Evolutionary conservation across 2,113 vertebrate genomes (phyloP).

Genomic region (Oenanthe oenanthe): DNA sequence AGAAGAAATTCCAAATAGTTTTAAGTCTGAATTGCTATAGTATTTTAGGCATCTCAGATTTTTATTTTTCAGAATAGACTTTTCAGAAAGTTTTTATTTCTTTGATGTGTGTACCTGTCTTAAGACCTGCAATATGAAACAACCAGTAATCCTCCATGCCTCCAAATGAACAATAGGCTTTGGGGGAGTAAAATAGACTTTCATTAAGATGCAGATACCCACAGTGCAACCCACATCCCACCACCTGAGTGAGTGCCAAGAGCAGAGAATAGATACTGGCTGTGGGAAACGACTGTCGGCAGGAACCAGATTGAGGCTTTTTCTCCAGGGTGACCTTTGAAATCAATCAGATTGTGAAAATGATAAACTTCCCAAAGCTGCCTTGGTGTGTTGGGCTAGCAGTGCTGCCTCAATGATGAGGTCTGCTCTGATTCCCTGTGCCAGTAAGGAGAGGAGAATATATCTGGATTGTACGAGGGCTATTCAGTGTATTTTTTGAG

Average conservation of each 20-base stretch:
- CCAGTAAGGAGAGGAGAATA: neutral
- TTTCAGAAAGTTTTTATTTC: neutral
- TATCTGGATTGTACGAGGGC: neutral
- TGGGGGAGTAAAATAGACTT: neutral
- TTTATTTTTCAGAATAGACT: neutral
- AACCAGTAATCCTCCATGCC: neutral
- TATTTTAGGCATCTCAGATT: neutral
- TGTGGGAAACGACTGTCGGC: neutral
- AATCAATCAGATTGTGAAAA: slow-evolving; percentile 28
- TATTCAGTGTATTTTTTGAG: rapidly evolving
- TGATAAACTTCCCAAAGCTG: neutral
- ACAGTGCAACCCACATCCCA: neutral
- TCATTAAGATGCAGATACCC: slow-evolving; percentile 21
- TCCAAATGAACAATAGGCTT: slow-evolving; percentile 18
- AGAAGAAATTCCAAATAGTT: neutral
- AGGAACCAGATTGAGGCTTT: slow-evolving; percentile 39
- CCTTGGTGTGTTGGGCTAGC: neutral
- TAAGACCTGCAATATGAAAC: neutral
- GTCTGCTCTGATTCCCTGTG: neutral
- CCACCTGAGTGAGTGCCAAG: slow-evolving; percentile 21
- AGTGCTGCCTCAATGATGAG: neutral
- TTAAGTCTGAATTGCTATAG: neutral
- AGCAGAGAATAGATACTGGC: slow-evolving; percentile 19
- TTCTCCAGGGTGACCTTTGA: slow-evolving; percentile 47
- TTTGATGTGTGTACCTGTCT: neutral